These are phyloP conservation scores for Salvelinus fontinalis DNA, from an alignment of 2,113 vertebrate genomes.

Conservation along the genomic window DNA sequence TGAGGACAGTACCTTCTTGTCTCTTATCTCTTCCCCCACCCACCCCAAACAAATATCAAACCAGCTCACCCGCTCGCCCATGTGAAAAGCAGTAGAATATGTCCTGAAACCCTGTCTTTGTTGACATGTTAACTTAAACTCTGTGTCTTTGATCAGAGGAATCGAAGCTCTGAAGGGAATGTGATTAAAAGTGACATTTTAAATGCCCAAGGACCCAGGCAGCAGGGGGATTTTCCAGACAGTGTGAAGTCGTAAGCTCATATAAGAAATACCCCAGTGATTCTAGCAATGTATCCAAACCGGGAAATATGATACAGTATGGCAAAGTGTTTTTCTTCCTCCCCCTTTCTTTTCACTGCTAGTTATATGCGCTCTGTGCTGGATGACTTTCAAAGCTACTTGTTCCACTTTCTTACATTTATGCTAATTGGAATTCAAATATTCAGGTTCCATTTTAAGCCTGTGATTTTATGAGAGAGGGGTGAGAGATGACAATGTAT, in stretches of 20 bases:
- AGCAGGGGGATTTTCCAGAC: slow-evolving; percentile 69
- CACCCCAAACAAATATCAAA: slow-evolving; percentile 28
- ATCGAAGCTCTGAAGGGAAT: slow-evolving; percentile 60
- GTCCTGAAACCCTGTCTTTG: slow-evolving; percentile 46
- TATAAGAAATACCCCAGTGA: slow-evolving; percentile 72
- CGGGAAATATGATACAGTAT: slow-evolving; percentile 55
- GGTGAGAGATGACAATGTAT: slow-evolving; percentile 50
- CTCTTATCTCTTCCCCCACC: neutral
- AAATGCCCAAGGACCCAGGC: slow-evolving; percentile 56
- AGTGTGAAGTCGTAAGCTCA: slow-evolving; percentile 72
- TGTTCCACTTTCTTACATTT: slow-evolving; percentile 74
- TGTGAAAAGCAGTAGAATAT: slow-evolving; percentile 9
- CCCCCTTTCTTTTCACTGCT: slow-evolving; percentile 27
- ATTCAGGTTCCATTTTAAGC: slow-evolving; percentile 67
- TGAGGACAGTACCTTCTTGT: slow-evolving; percentile 6
- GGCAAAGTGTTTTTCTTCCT: slow-evolving; percentile 6
- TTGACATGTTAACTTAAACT: slow-evolving; percentile 62
- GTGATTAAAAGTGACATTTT: slow-evolving; percentile 75
- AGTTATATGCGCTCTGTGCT: slow-evolving; percentile 60
- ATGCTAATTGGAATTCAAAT: slow-evolving; percentile 77
- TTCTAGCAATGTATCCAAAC: slow-evolving; percentile 58
- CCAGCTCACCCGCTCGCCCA: neutral
- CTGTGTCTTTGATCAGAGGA: slow-evolving; percentile 69
- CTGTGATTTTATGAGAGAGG: slow-evolving; percentile 50
- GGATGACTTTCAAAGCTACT: slow-evolving; percentile 76